Base-by-base conservation (phyloP, 2,888 invertebrate genomes). In the Diploptera punctata region DNA sequence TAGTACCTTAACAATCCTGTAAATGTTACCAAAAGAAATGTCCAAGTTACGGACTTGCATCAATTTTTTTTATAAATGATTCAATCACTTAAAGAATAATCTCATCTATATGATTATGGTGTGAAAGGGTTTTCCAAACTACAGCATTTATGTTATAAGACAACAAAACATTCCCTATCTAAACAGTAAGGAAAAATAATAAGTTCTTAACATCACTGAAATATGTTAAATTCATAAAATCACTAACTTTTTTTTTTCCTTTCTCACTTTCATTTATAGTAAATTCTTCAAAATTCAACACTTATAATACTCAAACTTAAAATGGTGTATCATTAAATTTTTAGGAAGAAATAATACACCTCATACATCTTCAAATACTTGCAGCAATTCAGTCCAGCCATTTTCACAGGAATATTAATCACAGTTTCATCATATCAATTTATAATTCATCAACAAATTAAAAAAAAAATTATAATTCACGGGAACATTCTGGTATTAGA, bases 131-230 rank as follows among this genome's bases (percentile, higher is more conserved):
- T 54, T 33, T 33, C 33, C 21, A 18, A n/a, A 3, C 5, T 18
- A 10, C 49, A 24, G 7, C 21, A 24, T 2, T 49, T 52, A 47
- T 10, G 57, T 29, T 29, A 29, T 57, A n/a, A 57, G 24, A 57
- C 29, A 24, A 57, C 21, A n/a, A 18, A 57, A 57, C 57, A 57
- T 13, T 57, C 57, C 57, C 57, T 57, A 21, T 16, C 9, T 65
- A 43, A 19, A 44, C 4, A 21, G 5, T 43, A 43, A 10, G 44
- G n/a, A n/a, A 65, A 65, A 43, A 43, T 21, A 65, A 62, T 60
- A 2, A 16, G 9, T 18, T 60, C 60, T 60, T 29, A 60, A 3
- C 10, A 13, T 43, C 43, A 43, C 26, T 65, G 16, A 43, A 43
- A 65, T 43, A 10, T 24, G 10, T 19, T 43, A 21, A 43, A 65